Percentiles rank a stretch among this genome's conserved stretches.
phyloP scores from a whole-genome alignment of 2,797 vertebrate genomes.

The Picus viridis region DNA sequence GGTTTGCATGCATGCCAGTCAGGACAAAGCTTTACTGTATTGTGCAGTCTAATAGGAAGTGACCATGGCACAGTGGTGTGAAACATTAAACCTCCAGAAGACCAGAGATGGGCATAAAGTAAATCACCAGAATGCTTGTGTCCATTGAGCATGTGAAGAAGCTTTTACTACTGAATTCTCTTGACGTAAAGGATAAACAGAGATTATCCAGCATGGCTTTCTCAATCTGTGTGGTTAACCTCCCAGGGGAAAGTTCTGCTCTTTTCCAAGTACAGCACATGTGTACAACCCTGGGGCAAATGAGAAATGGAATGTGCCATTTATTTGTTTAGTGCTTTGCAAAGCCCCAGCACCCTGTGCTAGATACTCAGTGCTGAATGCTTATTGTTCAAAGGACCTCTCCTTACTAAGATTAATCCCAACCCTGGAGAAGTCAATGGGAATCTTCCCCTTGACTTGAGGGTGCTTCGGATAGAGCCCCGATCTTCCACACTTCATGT shows the following conservation, averaged over 20 bases:
- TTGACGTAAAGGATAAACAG: background rate
- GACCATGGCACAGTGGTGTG: background rate
- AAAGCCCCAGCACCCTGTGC: background rate
- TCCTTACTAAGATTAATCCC: background rate
- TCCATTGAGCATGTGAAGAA: background rate
- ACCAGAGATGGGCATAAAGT: background rate
- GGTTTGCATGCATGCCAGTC: background rate
- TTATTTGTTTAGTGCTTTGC: slow-evolving; percentile 55
- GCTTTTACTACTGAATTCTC: slow-evolving; percentile 23
- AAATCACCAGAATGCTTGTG: background rate
- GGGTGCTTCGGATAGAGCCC: background rate
- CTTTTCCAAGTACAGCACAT: background rate
- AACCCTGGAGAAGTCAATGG: background rate
- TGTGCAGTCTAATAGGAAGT: background rate
- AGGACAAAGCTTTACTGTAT: background rate
- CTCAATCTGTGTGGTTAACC: slow-evolving; percentile 46
- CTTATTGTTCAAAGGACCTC: slow-evolving; percentile 9
- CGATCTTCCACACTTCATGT: background rate
- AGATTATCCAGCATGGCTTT: slow-evolving; percentile 3
- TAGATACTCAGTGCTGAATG: background rate
- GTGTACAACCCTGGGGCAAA: slow-evolving; percentile 11
- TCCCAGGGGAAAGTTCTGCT: slow-evolving; percentile 29
- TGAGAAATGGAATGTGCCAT: slow-evolving; percentile 46
- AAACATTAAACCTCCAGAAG: background rate
- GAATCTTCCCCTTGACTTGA: background rate